Base-by-base conservation (phyloP, 2,797 vertebrate species). In the Molossus molossus region DNA sequence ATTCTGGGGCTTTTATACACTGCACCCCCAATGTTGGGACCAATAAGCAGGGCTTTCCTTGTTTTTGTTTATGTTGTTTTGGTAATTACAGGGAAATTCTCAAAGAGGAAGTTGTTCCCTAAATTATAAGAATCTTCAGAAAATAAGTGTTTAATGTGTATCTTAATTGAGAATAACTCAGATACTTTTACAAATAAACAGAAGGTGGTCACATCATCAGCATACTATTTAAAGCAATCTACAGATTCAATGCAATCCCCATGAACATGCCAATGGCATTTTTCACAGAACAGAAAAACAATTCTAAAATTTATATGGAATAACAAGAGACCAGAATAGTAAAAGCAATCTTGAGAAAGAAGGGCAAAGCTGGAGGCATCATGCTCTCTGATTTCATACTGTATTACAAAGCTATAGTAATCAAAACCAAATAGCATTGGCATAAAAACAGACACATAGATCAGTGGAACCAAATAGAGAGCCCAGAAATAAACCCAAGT, bases 111-210 rank as follows among this genome's bases (percentile, higher is more conserved):
- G 10, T 48, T 40, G 1, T 60, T 25, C 75, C 50, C 29, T 87
- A 1, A 12, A 20, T 40, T 3, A 29, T 33, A 62, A 4, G 37
- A 76, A 23, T 55, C 25, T 73, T 83, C n/a, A 92, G 58, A 15
- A 67, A 84, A 79, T 40, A 33, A 75, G 10, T 70, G 62, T 55
- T 70, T 86, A 85, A 73, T 53, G 33, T 67, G 45, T 90, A 40
- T 80, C 25, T 29, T 86, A 86, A 93, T 91, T 89, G 60, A 83
- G 69, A 55, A 14, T 70, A 50, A 83, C n/a, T 87, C 57, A 2
- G 73, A 65, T 60, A 50, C 29, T 8, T 70, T 70, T 60, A 15
- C 13, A 62, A 79, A n/a, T 9, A 3, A 62, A 88, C 91, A 55
- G 50, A 40, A 84, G 29, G 37, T 5, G 0, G 1, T 82, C 23